Base-by-base conservation (phyloP, 1,140 invertebrate genomes). In the Zaprionus davidi region DNA sequence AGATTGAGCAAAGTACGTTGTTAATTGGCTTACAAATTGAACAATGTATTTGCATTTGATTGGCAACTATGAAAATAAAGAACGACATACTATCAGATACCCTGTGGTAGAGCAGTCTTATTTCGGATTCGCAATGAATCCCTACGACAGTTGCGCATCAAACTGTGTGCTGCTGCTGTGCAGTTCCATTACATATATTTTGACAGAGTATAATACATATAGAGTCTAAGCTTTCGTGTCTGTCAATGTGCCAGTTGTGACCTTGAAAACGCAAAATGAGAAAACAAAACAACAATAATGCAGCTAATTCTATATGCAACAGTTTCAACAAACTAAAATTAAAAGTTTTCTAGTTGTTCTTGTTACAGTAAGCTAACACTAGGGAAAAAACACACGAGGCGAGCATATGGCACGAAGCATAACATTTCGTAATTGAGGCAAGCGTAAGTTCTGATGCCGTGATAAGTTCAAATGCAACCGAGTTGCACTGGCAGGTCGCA, bases 21-120 rank as follows among this genome's bases (percentile, higher is more conserved):
- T 80, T 80, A 80, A 86, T 85, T 85, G 72, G 65, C 66, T 71
- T 46, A 60, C 79, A 86, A 85, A 85, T 86, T 82, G 72, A 59
- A 41, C 68, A 51, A n/a, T 6, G 2, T 41, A 22, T 41, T 49
- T 28, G 17, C 31, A 6, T 49, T 31, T 26, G 22, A 56, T 31
- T 56, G 20, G 11, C 22, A 24, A n/a, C 11, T 28, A 2, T n/a
- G 53, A 6, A 56, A 13, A 31, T n/a, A 5, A 12, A 26, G 13
- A 56, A 31, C 31, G 31, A 56, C n/a, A 41, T 15, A n/a, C 38
- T 41, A 41, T 15, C 15, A 41, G n/a, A 41, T n/a, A 41, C 38
- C 15, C 15, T 41, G 6, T 2, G 5, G 5, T 9, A 2, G 28
- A 9, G 31, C 9, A 34, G 31, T 11, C 9, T 0, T 7, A 34